Conservation (phyloP, 2,888 invertebrate species). For the Pseudeuparius sepicola region DNA sequence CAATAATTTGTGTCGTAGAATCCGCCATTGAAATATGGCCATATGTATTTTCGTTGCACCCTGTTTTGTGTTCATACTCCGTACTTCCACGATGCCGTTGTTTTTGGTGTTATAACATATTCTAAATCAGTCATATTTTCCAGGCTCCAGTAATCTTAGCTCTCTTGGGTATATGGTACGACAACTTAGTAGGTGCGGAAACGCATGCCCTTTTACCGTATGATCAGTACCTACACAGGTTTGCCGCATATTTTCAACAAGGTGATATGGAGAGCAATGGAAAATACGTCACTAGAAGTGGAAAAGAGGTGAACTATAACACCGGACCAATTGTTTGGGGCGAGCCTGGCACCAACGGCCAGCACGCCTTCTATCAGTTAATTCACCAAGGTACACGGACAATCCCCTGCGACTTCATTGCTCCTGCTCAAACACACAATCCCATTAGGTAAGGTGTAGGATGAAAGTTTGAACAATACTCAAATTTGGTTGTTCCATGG, state of each 20-base stretch:
- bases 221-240: constrained; percentile 97
- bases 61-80: no score
- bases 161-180: constrained; percentile 86
- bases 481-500: no score
- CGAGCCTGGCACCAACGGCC: constrained; percentile 98
- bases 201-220: constrained; percentile 95
- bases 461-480: no score
- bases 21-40: no score
- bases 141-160: constrained; percentile 91
- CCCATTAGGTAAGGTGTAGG: constrained; percentile 44
- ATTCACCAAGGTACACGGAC: constrained; percentile 85
- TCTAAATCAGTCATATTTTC: no score
- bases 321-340: constrained; percentile 91
- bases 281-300: constrained; percentile 75
- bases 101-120: no score
- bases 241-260: constrained; percentile 99
- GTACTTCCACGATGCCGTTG: no score
- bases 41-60: no score
- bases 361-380: constrained; percentile 98
- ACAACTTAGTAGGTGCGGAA: constrained; percentile 90
- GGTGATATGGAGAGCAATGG: constrained; percentile 99
- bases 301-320: constrained; percentile 47
- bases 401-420: constrained; percentile 95
- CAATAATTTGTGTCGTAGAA: no score
- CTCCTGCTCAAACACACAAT: constrained; percentile 87